Evolutionary conservation across 2,113 vertebrate genomes (phyloP), one percentile per base, ranked within the genome.

Genomic region (Pungitius pungitius): DNA sequence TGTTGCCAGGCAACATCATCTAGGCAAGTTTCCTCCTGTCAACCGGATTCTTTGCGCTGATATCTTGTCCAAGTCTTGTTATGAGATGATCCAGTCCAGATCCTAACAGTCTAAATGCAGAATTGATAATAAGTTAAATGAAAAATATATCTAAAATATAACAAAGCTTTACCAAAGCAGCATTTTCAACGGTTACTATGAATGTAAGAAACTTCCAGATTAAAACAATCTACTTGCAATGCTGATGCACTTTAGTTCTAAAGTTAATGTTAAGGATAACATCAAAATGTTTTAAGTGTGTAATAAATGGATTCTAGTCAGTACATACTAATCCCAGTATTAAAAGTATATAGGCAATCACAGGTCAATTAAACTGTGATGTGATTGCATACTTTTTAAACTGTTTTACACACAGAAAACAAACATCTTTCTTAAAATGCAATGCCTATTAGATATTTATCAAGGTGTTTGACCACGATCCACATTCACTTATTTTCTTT

Each of bases 1-100:
- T 61, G 87, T 90, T 86, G 75, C 87, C 62, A 73, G 69, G 87
- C 87, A 86, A 90, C 86, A 76, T n/a, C n/a, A n/a, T n/a, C n/a
- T n/a, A 72, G 73, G 81, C 45, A 63, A 26, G 42, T 77, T 79
- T 79, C 77, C 69, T 83, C 57, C 84, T 43, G 54, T 13, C 2
- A 71, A 77, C 30, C 17, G 69, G 77, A 72, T 45, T 80, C 77
- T 43, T 57, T 22, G 49, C 57, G 56, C 62, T 5, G 13, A 60
- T 52, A 63, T 56, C 55, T 64, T 20, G 59, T 77, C 61, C 77
- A 69, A 65, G 63, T 39, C 30, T 8, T 58, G 14, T 71, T 60
- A 80, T 69, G 51, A 78, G 67, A 42, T 26, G 67, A 76, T 82
- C 35, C 20, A 6, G 61, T 66, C 75, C 61, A 76, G 69, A 75